phyloP scores from a whole-genome alignment of 2,797 vertebrate genomes.

The Acipenser transmontanus region DNA sequence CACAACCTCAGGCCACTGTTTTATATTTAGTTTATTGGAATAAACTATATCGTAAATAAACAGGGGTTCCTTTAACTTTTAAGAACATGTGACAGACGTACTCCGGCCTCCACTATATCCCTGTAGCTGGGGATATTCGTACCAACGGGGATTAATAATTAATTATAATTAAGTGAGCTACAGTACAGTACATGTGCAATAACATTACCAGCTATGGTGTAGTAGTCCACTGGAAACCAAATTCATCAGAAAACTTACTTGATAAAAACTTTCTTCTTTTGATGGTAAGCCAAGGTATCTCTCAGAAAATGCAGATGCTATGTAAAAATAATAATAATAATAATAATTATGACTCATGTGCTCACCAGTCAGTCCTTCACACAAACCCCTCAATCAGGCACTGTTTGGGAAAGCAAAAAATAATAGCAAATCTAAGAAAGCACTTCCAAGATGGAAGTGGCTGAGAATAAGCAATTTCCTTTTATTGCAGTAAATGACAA shows the following conservation, averaged over 20 bases:
- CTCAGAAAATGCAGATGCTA: slow-evolving; percentile 53
- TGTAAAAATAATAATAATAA: slow-evolving; percentile 17
- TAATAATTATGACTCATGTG: not conserved
- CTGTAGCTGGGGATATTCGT: slow-evolving; percentile 23
- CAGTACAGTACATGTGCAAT: too few species aligned
- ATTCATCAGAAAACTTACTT: slow-evolving; percentile 31
- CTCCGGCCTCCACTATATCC: slow-evolving; percentile 24
- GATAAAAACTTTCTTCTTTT: slow-evolving; percentile 38
- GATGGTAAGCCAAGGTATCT: slow-evolving; percentile 48
- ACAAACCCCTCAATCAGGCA: too few species aligned
- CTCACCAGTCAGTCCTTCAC: too few species aligned
- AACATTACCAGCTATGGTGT: too few species aligned
- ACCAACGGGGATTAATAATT: slow-evolving; percentile 23
- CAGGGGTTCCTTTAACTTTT: not conserved
- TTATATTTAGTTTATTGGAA: not conserved
- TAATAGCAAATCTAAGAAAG: too few species aligned
- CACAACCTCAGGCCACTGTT: not conserved
- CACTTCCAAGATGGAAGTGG: too few species aligned
- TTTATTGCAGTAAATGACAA: too few species aligned
- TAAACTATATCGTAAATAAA: not conserved
- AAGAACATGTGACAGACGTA: not conserved
- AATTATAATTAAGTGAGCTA: slow-evolving; percentile 3
- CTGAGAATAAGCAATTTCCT: too few species aligned
- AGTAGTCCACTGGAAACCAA: slow-evolving; percentile 40
- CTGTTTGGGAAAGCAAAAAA: too few species aligned